Conservation (phyloP, 2,888 invertebrate species). For the Drosophila vallismaia region DNA sequence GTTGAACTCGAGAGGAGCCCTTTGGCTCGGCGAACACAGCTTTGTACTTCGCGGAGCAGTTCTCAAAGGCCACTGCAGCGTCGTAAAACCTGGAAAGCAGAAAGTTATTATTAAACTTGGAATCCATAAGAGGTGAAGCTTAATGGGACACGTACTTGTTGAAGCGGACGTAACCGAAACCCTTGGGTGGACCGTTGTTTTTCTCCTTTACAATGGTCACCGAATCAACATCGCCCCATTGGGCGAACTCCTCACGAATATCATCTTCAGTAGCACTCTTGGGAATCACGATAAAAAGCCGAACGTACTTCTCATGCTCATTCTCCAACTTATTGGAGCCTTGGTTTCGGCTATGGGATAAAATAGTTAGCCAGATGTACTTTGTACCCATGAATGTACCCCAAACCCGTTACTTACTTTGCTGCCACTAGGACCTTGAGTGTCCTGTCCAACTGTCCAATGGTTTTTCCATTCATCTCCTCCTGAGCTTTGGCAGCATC, state of each 20-base stretch:
- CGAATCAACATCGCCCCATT: constrained; percentile 92
- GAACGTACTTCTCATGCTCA: constrained; percentile 90
- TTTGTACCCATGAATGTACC: too few species aligned
- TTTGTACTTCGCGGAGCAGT: constrained; percentile 92
- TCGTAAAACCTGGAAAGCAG: constrained; percentile 87
- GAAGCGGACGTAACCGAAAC: constrained; percentile 95
- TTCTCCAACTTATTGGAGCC: constrained; percentile 88
- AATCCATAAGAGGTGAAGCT: neutral
- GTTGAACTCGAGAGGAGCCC: constrained; percentile 82
- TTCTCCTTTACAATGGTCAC: constrained; percentile 91
- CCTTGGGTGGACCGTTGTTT: constrained; percentile 91
- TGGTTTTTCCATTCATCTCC: constrained; percentile 87
- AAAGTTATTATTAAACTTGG: too few species aligned
- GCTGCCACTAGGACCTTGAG: constrained; percentile 95
- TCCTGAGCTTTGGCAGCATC: constrained; percentile 95
- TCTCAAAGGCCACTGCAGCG: constrained; percentile 94
- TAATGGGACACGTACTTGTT: constrained; percentile 76
- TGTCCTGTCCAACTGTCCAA: constrained; percentile 89
- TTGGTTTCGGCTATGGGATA: constrained; percentile 87
- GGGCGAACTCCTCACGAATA: constrained; percentile 89
- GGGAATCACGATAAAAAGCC: constrained; percentile 93
- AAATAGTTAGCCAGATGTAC: neutral
- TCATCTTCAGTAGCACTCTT: constrained; percentile 90
- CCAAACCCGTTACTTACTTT: constrained; percentile 85
- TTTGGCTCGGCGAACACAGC: constrained; percentile 95